Evolutionary conservation across 2,888 invertebrate genomes (phyloP), one percentile per base, ranked within the genome.

Genomic region (Brachycybe producta): DNA sequence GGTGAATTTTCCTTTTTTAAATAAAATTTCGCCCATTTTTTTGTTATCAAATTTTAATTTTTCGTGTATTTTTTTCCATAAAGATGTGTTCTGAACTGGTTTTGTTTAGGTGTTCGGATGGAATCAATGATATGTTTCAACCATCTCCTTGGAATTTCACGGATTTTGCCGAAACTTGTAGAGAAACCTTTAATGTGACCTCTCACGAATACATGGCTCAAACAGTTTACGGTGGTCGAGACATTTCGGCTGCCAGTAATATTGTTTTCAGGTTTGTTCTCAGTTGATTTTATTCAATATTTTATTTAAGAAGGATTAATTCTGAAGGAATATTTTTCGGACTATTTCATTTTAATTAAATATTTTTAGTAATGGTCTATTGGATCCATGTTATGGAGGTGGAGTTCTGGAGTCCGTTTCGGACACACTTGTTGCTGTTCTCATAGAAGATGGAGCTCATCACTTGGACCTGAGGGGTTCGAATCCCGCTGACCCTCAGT

Each of bases 21-120:
- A 27, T n/a, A n/a, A n/a, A n/a, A n/a, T n/a, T n/a, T n/a, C n/a
- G n/a, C n/a, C n/a, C n/a, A n/a, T n/a, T n/a, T n/a, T n/a, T n/a
- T n/a, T n/a, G n/a, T n/a, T n/a, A n/a, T n/a, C n/a, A n/a, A n/a
- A n/a, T n/a, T 13, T 24, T 8, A 19, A 24, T 38, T 19, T 32
- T 50, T 23, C 1, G 36, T 15, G 19, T 11, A 21, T 34, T 49
- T 41, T 2, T 21, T 21, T 41, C 23, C 2, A 3, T 17, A 1
- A 71, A 90, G 82, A 75, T 83, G 0, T 97, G 97, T 64, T 90
- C 91, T 23, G 95, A 98, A 69, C 91, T 97, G 84, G 82, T 92
- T 53, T 91, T 94, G 87, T 95, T 95, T 0, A 79, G 84, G 73
- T 95, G 95, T 66, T 70, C 78, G 7, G 77, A 78, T 56, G 84